These are phyloP conservation scores for Turritopsis dohrnii DNA, from an alignment of 30 jellyfish, hydroid and myxozoan genomes.

Conservation along the genomic window DNA sequence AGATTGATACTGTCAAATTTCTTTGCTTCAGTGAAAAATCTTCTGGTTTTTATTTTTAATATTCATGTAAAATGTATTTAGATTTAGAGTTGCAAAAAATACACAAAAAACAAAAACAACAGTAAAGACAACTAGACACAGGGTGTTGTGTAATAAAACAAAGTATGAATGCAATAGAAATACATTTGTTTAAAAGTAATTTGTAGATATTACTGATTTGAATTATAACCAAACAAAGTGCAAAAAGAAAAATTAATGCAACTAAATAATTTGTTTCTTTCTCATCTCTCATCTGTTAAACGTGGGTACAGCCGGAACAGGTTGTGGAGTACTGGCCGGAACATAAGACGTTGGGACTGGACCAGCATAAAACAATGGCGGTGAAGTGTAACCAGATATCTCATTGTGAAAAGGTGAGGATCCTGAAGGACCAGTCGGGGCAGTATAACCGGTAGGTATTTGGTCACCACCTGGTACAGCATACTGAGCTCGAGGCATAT, in stretches of 20 bases:
- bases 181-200: background rate
- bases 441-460: background rate
- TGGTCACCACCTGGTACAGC: constrained; percentile 1
- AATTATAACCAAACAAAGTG: background rate
- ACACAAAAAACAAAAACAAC: background rate
- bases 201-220: background rate
- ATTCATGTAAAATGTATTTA: background rate
- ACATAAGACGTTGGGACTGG: background rate
- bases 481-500: background rate
- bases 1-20: background rate
- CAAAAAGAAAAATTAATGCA: background rate
- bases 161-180: background rate
- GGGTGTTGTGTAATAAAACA: background rate
- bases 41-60: too few species aligned
- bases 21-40: background rate
- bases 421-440: background rate
- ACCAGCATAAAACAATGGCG: background rate
- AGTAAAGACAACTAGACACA: too few species aligned
- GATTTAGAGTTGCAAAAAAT: background rate
- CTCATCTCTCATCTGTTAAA: background rate
- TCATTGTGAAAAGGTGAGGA: constrained; percentile 10
- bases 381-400: background rate
- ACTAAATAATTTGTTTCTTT: background rate
- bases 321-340: constrained; percentile 15
- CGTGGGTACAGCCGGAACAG: constrained; percentile 12